phyloP scores from a whole-genome alignment of 1,140 invertebrate genomes.

The Monochamus saltuarius region DNA sequence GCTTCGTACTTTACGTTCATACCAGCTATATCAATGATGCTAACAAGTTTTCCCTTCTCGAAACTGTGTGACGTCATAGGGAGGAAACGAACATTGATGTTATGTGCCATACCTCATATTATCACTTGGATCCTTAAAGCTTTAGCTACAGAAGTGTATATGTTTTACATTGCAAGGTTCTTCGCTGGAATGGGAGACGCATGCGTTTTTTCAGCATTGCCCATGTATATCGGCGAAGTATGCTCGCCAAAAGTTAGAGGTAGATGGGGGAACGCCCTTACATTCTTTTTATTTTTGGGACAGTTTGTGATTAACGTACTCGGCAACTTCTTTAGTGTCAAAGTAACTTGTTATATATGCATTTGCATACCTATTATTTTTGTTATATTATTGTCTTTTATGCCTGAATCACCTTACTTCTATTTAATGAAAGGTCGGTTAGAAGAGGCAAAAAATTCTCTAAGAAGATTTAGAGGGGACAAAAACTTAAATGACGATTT shows the following conservation, averaged over 20 bases:
- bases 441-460: constrained; percentile 33
- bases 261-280: constrained; percentile 52
- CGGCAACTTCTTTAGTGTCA: constrained; percentile 20
- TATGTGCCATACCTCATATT: constrained; percentile 29
- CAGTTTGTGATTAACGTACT: constrained; percentile 55
- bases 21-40: constrained; percentile 6
- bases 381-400: constrained; percentile 20
- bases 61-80: constrained; percentile 30
- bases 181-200: constrained; percentile 40
- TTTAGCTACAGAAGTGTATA: constrained; percentile 26
- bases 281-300: constrained; percentile 54
- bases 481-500: constrained; percentile 38
- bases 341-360: constrained; percentile 18
- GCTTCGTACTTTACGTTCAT: constrained; percentile 17
- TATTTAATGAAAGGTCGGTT: constrained; percentile 36
- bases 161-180: constrained; percentile 34
- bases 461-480: constrained; percentile 54
- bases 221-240: constrained; percentile 66
- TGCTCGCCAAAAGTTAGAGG: constrained; percentile 67
- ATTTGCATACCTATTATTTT: constrained; percentile 17
- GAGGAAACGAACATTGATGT: constrained; percentile 31
- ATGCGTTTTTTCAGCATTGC: constrained; percentile 41
- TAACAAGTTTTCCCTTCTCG: constrained; percentile 21
- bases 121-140: constrained; percentile 27
- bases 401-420: constrained; percentile 47